Percentiles rank a stretch among this genome's conserved stretches.
phyloP scores from a whole-genome alignment of 1,140 invertebrate genomes.

The Halesus radiatus region DNA sequence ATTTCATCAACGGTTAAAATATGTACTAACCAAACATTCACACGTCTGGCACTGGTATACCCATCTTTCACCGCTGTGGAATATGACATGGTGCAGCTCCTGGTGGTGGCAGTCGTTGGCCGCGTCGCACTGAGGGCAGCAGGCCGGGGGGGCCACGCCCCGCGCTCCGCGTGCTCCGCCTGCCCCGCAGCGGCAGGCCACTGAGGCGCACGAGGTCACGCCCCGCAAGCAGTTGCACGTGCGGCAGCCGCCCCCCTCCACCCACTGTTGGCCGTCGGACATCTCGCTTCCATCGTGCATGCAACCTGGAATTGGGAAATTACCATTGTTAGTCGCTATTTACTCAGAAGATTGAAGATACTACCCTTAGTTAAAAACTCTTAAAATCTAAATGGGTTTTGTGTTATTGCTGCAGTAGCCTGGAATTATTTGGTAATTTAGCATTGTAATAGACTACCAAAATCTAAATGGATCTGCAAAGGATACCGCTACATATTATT shows the following conservation, averaged over 20 bases:
- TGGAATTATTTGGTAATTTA: no score
- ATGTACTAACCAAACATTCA: conserved; percentile 81
- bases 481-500: no score
- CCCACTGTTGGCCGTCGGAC: conserved; percentile 65
- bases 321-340: no score
- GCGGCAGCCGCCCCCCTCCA: conserved; percentile 65
- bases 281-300: conserved; percentile 55
- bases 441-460: no score
- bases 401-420: no score
- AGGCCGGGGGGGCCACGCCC: conserved; percentile 63
- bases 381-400: no score
- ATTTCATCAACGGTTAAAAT: background rate
- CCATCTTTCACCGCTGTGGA: conserved; percentile 87
- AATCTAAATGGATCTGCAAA: no score
- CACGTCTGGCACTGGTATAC: conserved; percentile 92
- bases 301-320: conserved; percentile 37
- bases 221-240: conserved; percentile 63
- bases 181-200: conserved; percentile 62
- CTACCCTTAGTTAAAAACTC: no score
- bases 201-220: conserved; percentile 63
- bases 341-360: no score
- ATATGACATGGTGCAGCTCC: conserved; percentile 80
- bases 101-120: conserved; percentile 82
- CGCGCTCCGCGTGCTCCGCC: conserved; percentile 4
- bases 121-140: conserved; percentile 85